Conservation (phyloP, 2,113 vertebrate genomes). For the Hirundichthys speculiger region DNA sequence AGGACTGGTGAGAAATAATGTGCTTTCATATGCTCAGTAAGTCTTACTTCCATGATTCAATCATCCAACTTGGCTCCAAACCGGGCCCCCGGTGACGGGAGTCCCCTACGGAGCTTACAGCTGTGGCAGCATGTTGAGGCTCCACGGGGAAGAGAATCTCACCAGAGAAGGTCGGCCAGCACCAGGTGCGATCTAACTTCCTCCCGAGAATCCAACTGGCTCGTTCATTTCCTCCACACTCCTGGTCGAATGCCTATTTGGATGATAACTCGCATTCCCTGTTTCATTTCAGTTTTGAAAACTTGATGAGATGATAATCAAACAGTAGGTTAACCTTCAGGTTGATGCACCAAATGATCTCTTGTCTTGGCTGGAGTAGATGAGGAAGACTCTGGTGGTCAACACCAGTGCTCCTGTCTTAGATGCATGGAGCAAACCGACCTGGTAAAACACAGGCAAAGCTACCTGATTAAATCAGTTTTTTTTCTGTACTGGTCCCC, state of each 20-base stretch:
- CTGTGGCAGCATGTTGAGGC: constrained; percentile 56
- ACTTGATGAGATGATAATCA: constrained; percentile 71
- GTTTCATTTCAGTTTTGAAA: constrained; percentile 45
- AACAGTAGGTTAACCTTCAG: constrained; percentile 61
- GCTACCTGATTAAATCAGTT: constrained; percentile 73
- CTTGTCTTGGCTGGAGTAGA: constrained; percentile 43
- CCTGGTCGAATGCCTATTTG: constrained; percentile 64
- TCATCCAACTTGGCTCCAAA: constrained; percentile 63
- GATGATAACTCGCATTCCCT: constrained; percentile 65
- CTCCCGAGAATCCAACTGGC: constrained; percentile 44
- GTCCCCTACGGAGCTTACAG: constrained; percentile 58
- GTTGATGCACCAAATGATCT: constrained; percentile 43
- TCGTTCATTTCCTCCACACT: constrained; percentile 37
- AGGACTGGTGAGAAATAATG: constrained; percentile 55
- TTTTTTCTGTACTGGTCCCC: constrained; percentile 56
- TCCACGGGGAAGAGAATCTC: constrained; percentile 37
- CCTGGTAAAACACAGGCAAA: constrained; percentile 39
- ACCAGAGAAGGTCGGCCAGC: constrained; percentile 48
- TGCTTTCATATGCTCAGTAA: constrained; percentile 60
- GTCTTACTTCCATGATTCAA: constrained; percentile 57
- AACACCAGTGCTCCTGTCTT: constrained; percentile 32
- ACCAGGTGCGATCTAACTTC: constrained; percentile 67
- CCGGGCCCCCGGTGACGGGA: constrained; percentile 55
- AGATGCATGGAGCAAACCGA: constrained; percentile 42
- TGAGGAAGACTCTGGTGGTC: constrained; percentile 31